Base-by-base conservation (phyloP, 2,888 invertebrate genomes). In the Caenorhabditis sp. region DNA sequence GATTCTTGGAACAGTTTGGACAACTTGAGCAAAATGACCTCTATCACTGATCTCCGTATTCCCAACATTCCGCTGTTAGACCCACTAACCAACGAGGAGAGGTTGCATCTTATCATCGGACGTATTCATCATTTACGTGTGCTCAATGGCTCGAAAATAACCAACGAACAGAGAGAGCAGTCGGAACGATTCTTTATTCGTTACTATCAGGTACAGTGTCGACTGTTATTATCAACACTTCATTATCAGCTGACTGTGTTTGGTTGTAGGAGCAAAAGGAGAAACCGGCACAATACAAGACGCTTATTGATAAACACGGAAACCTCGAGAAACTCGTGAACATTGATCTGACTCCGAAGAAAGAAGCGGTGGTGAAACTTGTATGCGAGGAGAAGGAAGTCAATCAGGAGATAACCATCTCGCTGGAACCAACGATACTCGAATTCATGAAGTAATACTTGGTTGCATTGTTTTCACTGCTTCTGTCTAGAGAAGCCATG, bases 11-110 rank as follows among this genome's bases (percentile, higher is more conserved):
- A 68, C 4, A 83, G 97, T 63, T 94, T 95, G 63, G 95, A 95
- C 47, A 97, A 97, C 96, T 95, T 96, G 89, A 96, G 95, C 95
- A 72, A 95, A 95, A 92, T 97, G 97, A 93, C 96, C 96, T 1
- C 94, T 95, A 94, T 98, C 75, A 95, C 95, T 88, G 96, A 96
- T 93, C 94, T 97, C 83, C 94, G 97, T 91, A 95, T 97, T 85
- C 95, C 95, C 93, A 95, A 95, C 49, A 94, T 95, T 83, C 94
- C 95, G 31, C 92, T 95, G 49, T 93, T 95, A 86, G 86, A 89
- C 22, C 49, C 73, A 14, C 64, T 82, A 12, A 51, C 84, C 10
- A 88, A 88, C 24, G 88, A 87, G 63, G 88, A 89, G 58, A 54
- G 88, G n/a, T 72, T 84, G n/a, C 89, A 89, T 75, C 83, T 89